Evolutionary conservation across 2,113 vertebrate species (phyloP), one percentile per base, ranked within the genome.

Genomic region (Hylia prasina): DNA sequence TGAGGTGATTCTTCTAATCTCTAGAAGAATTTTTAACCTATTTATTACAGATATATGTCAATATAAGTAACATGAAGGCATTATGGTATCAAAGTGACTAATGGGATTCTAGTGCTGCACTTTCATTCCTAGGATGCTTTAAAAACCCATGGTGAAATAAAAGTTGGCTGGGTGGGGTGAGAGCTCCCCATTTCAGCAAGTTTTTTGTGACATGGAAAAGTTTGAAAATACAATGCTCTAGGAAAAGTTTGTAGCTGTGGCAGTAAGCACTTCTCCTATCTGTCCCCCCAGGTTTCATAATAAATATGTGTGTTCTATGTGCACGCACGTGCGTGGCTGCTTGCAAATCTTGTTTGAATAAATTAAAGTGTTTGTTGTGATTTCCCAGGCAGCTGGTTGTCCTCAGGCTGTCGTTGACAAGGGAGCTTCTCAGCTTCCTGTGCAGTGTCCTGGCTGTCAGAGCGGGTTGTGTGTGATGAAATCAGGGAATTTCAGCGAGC

Each of bases 401-500:
- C 12, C 53, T 78, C 66, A 17, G 35, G 51, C 81, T 84, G 24
- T 65, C 2, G 1, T 31, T 65, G 28, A 31, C 40, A 10, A 57
- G 40, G 6, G 2, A 75, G 37, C n/a, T 39, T 9, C 73, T 48
- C 1, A 0, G 81, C 78, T 93, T 94, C 87, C 91, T 90, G 87
- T 63, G 79, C 56, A 0, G 1, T 1, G 30, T 45, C 68, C 40
- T 47, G 48, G 54, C 56, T 40, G 10, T 79, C 10, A 13, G 71
- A 40, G 84, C 0, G 0, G 11, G 33, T 22, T 7, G 77, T 0
- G 5, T 0, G 0, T 96, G 96, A 81, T 69, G 94, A 96, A 97
- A 96, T 93, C 60, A 82, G 94, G 95, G 94, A 97, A 94, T 97
- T 97, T 84, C 90, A 79, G 76, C 1, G 4, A 69, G 80, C 77